Evolutionary conservation across 2,888 invertebrate genomes (phyloP), one percentile per base, ranked within the genome.

Genomic region (Leptinotarsa juncta): DNA sequence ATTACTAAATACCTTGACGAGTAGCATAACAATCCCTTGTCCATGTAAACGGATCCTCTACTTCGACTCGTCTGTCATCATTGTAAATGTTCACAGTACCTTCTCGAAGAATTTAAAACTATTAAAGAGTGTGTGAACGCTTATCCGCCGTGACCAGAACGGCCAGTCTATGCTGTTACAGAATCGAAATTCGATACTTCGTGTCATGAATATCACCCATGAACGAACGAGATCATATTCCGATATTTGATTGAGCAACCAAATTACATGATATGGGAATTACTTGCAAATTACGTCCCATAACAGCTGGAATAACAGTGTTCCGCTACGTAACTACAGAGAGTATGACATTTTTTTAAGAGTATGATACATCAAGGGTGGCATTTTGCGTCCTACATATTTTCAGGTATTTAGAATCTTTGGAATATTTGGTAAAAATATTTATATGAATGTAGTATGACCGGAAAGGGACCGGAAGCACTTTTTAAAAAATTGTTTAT

Each of bases 231-330:
- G 69, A 69, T 69, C 69, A 57, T 32, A 69, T 69, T 80, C 81
- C 75, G 77, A 80, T 79, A 79, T 84, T 82, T 82, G 84, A 84
- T 85, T 83, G 82, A 83, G 81, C 83, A 82, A 82, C 83, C 83
- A 83, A 84, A 83, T 85, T 85, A 87, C 86, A 86, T 86, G 85
- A 86, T 87, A 86, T 87, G 87, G 85, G 87, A 87, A 87, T 86
- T 87, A 85, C 84, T 84, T 84, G 84, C 85, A 85, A 86, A 87
- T 87, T 86, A 86, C 83, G 81, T 87, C 86, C 85, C 86, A 86
- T 85, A 86, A 85, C 84, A 79, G 79, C 69, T 15, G 57, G 15
- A 57, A 20, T 57, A 74, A 51, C 68, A 73, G 55, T 65, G 62
- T 62, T 26, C 4, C 42, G 42, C 62, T 62, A 32, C 16, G n/a